Evolutionary conservation across 2,113 vertebrate genomes (phyloP).

Genomic region (Circaetus cinerascens): DNA sequence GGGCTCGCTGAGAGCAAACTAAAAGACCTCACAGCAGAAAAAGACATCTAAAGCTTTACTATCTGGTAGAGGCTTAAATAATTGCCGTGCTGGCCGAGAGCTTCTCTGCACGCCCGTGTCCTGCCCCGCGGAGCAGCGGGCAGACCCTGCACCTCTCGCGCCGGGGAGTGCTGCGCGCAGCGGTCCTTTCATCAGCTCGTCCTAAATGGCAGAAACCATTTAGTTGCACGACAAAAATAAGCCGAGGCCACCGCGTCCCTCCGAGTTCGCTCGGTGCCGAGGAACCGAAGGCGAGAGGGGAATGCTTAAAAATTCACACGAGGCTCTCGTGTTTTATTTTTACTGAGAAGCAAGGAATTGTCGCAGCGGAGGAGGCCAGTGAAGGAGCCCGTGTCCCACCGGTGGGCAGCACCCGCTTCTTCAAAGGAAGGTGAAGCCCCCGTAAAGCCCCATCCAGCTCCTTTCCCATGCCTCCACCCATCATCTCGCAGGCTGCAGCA

Average conservation of each 20-base stretch:
- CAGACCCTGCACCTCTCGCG: neutral
- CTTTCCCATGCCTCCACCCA: neutral
- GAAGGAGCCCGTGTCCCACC: fast-evolving
- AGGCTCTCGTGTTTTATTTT: neutral
- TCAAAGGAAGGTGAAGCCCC: neutral
- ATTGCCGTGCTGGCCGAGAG: fast-evolving
- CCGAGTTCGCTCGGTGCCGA: neutral
- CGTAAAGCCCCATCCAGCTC: neutral
- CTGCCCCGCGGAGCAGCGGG: neutral
- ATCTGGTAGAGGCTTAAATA: neutral
- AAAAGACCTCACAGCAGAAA: neutral
- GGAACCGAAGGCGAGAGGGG: fast-evolving
- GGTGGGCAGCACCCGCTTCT: neutral
- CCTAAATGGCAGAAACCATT: neutral
- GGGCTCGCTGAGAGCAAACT: neutral
- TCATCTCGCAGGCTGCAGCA: neutral
- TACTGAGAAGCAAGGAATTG: neutral
- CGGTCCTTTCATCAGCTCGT: fast-evolving
- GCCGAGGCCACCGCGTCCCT: fast-evolving
- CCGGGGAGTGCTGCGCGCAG: fast-evolving
- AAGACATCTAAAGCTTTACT: neutral
- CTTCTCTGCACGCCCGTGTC: fast-evolving
- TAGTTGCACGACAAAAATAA: neutral
- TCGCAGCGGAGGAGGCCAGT: neutral
- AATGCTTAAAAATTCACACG: neutral